These are phyloP conservation scores for Pteruthius melanotis DNA, from an alignment of 2,113 vertebrate species.

Conservation along the genomic window DNA sequence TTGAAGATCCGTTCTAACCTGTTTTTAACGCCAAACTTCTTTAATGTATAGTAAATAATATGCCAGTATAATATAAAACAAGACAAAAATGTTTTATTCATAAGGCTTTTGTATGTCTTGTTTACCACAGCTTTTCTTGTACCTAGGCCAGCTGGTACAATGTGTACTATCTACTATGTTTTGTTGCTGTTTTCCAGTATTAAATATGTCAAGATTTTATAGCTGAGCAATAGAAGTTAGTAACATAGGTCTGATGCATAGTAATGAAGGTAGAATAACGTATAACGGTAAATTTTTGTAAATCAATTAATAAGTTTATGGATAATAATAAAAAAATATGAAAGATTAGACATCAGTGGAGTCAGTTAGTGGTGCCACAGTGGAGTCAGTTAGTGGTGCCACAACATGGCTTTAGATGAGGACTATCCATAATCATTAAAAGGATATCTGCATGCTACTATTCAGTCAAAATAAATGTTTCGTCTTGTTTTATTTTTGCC, in stretches of 20 bases:
- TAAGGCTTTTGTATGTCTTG: background rate
- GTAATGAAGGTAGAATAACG: conserved; percentile 4
- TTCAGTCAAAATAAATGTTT: background rate
- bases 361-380: background rate
- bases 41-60: conserved; percentile 5
- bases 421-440: background rate
- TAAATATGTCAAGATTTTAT: conserved; percentile 60
- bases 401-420: background rate
- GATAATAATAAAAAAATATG: conserved; percentile 15
- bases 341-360: conserved; percentile 5
- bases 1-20: background rate
- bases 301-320: conserved; percentile 55
- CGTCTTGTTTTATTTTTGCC: background rate
- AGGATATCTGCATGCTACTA: background rate
- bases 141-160: conserved; percentile 4
- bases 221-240: conserved; percentile 24
- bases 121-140: background rate
- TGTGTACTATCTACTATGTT: conserved; percentile 5
- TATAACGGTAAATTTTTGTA: background rate
- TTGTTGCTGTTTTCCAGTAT: conserved; percentile 31
- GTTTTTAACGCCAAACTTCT: background rate
- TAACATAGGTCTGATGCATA: conserved; percentile 32
- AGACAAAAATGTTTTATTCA: conserved; percentile 54
- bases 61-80: background rate
- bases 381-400: background rate